These are phyloP conservation scores for Hydrotaea cyrtoneurina DNA, from an alignment of 2,888 invertebrate genomes.

Conservation along the genomic window DNA sequence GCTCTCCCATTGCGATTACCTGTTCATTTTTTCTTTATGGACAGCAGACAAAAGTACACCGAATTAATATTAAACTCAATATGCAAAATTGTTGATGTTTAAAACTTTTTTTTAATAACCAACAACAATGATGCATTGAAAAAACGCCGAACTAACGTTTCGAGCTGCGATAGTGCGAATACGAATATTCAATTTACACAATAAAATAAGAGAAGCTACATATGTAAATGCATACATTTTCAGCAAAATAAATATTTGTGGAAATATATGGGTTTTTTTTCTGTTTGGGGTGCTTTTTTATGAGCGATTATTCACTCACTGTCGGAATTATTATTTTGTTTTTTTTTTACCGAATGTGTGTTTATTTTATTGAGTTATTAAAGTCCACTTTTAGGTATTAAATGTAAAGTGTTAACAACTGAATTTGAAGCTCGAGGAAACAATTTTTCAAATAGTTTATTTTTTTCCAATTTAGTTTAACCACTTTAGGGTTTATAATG, in stretches of 20 bases:
- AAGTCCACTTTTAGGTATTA: neutral
- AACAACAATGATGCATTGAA: neutral
- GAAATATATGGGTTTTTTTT: neutral
- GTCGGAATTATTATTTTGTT: neutral
- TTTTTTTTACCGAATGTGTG: neutral
- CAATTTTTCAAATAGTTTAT: neutral
- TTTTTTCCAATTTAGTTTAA: neutral
- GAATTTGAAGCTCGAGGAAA: neutral
- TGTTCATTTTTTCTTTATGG: no score
- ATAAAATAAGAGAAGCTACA: neutral
- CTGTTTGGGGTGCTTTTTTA: no score
- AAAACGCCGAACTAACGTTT: neutral
- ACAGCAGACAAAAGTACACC: neutral
- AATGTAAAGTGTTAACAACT: neutral
- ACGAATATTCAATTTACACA: neutral
- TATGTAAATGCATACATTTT: slow-evolving; percentile 5
- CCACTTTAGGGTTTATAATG: neutral
- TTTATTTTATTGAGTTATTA: neutral
- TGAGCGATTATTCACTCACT: neutral
- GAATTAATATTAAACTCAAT: neutral
- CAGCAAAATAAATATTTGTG: slow-evolving; percentile 2
- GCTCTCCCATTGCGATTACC: no score
- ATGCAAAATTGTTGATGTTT: neutral
- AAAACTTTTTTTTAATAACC: slow-evolving; percentile 14
- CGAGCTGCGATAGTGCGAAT: neutral